Evolutionary conservation across 2,113 vertebrate genomes (phyloP).

Genomic region (Myotis yumanensis): DNA sequence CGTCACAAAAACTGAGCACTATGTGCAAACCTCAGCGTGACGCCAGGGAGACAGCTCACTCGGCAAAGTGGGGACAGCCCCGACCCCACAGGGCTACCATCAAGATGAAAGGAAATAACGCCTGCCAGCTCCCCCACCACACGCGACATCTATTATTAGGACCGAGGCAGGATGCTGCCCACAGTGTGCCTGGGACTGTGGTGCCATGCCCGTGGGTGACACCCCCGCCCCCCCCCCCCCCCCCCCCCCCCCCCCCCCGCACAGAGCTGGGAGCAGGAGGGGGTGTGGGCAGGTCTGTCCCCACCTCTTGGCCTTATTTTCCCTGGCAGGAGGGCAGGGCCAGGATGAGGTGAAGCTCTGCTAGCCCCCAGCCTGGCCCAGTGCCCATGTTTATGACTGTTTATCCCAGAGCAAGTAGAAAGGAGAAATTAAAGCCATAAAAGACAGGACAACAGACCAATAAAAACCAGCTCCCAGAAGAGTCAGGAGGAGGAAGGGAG

Average conservation of each 20-base stretch:
- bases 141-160: background rate
- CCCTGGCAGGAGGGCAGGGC: background rate
- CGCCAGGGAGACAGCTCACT: background rate
- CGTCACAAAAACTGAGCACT: background rate
- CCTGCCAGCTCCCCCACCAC: background rate
- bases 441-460: constrained; percentile 81
- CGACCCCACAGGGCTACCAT: background rate
- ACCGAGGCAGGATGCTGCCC: background rate
- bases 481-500: constrained; percentile 75
- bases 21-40: background rate
- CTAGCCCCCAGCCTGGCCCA: constrained; percentile 67
- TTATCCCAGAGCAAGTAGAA: constrained; percentile 76
- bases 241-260: too few species aligned
- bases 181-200: background rate
- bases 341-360: constrained; percentile 46
- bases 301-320: background rate
- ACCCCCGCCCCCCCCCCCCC: too few species aligned
- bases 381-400: constrained; percentile 72
- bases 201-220: background rate
- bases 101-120: background rate
- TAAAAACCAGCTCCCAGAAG: constrained; percentile 79
- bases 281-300: background rate
- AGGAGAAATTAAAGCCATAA: constrained; percentile 77
- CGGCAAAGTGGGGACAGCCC: background rate
- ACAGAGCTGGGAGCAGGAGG: background rate